Percentiles rank a stretch among this genome's conserved stretches.
These are phyloP conservation scores for Montipora foliosa DNA, from an alignment of 64 coral and sea anemone genomes.

Conservation along the genomic window DNA sequence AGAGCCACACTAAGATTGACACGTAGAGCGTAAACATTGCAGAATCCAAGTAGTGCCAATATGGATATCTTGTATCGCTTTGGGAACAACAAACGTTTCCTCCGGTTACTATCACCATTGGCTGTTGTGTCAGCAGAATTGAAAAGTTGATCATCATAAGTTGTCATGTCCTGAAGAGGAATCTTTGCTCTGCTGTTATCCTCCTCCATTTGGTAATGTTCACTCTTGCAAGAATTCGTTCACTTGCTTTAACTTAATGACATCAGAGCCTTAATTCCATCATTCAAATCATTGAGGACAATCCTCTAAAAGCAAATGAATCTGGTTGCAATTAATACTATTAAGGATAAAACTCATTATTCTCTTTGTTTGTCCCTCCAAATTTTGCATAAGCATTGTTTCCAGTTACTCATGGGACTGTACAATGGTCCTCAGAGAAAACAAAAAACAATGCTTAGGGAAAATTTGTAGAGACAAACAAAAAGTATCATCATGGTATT, in stretches of 20 bases:
- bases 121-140: neutral
- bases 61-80: slow-evolving; percentile 81
- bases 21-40: slow-evolving; percentile 88
- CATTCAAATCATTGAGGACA: neutral
- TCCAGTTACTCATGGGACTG: no score
- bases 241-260: neutral
- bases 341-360: neutral
- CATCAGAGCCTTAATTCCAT: neutral
- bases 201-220: slow-evolving; percentile 8
- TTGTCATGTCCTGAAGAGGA: neutral
- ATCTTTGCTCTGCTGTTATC: neutral
- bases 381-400: no score
- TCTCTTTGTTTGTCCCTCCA: neutral
- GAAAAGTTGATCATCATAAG: slow-evolving; percentile 23
- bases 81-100: slow-evolving; percentile 2
- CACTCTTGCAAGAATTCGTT: neutral
- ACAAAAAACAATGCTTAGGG: no score
- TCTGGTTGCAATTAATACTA: neutral
- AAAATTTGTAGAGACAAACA: no score
- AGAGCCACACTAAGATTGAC: slow-evolving; percentile 93
- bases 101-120: neutral
- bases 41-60: slow-evolving; percentile 88
- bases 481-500: no score
- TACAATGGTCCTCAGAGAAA: no score
- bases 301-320: neutral